Conservation (phyloP, 1,140 invertebrate genomes). For the Calliphora vicina region DNA sequence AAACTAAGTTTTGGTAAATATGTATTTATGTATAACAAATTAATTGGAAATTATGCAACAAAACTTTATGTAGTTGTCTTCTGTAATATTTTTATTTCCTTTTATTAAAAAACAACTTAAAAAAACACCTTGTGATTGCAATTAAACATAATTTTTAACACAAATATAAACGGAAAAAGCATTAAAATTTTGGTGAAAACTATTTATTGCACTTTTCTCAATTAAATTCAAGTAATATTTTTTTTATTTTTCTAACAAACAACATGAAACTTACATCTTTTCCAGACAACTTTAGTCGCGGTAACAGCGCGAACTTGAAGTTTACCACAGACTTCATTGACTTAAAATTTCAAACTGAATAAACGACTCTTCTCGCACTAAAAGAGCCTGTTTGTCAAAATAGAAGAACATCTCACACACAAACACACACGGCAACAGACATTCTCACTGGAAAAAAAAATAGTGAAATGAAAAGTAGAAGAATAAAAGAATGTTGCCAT, state of each 20-base stretch:
- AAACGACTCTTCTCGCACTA: background rate
- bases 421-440: background rate
- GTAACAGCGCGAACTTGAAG: slow-evolving; percentile 63
- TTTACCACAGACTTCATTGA: slow-evolving; percentile 63
- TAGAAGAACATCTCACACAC: background rate
- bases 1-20: background rate
- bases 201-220: slow-evolving; percentile 9
- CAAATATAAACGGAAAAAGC: background rate
- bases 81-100: background rate
- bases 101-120: background rate
- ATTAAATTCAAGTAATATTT: background rate
- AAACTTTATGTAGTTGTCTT: background rate
- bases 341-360: slow-evolving; percentile 60
- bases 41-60: background rate
- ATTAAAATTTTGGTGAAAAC: background rate
- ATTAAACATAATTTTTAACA: background rate
- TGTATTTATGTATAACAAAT: background rate
- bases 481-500: background rate
- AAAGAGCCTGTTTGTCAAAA: background rate
- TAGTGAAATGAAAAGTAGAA: background rate
- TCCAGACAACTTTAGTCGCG: slow-evolving; percentile 64
- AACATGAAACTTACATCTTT: slow-evolving; percentile 59
- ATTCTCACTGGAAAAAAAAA: background rate
- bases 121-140: background rate
- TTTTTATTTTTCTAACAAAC: background rate